Evolutionary conservation across 2,888 invertebrate genomes (phyloP).

Genomic region (Calliphora vomitoria): DNA sequence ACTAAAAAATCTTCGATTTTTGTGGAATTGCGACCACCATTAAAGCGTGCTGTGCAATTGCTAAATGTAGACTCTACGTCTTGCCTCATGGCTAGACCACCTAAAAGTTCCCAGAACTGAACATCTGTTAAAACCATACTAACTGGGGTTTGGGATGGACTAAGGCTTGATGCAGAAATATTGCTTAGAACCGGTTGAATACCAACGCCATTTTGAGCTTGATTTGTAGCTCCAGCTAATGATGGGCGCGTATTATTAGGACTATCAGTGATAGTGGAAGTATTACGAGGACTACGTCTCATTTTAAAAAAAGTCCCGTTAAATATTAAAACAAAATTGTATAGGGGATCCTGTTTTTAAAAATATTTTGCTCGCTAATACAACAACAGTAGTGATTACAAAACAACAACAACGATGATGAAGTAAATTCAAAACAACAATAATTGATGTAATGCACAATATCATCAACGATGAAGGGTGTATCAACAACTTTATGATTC

Average conservation of each 20-base stretch:
- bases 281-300: too few species aligned
- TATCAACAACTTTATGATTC: too few species aligned
- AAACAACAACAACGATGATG: too few species aligned
- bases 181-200: not conserved
- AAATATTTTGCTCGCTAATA: too few species aligned
- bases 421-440: too few species aligned
- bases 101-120: slow-evolving; percentile 19
- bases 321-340: too few species aligned
- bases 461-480: too few species aligned
- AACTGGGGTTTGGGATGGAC: not conserved
- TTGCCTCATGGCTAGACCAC: not conserved
- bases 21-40: slow-evolving; percentile 53
- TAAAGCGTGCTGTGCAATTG: slow-evolving; percentile 53
- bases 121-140: not conserved
- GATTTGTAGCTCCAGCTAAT: not conserved
- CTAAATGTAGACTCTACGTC: slow-evolving; percentile 52
- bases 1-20: slow-evolving; percentile 60
- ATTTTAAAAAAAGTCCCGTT: too few species aligned
- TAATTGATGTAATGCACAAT: too few species aligned
- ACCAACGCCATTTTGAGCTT: not conserved
- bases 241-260: not conserved
- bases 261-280: not conserved
- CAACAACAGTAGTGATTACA: too few species aligned
- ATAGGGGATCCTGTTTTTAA: too few species aligned
- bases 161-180: not conserved